Base-by-base conservation (phyloP, 2,888 invertebrate genomes). In the Dexiosoma caninum region DNA sequence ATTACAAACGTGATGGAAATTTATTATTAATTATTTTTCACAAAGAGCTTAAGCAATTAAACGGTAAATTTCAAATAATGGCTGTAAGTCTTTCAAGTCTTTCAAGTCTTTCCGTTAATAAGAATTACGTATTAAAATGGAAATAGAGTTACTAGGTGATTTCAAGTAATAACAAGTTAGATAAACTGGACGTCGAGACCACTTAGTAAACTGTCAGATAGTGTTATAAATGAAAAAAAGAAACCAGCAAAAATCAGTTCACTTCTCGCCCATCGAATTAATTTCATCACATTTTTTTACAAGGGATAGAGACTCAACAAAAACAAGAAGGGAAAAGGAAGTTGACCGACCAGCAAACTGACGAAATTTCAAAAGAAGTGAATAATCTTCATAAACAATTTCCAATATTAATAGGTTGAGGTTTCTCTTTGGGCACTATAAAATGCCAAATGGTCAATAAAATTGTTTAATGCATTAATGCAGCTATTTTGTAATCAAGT, bases 1-100 rank as follows among this genome's bases (percentile, higher is more conserved):
- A 76, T 76, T 71, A 67, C 19, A 19, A 42, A 76, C 80, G 80
- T 76, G 80, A 67, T 60, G 21, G 62, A 66, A 66, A 67, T 80
- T 23, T 1, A 16, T 30, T 55, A 77, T 70, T 57, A 77, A 57
- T 55, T 70, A 57, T 49, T 49, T 57, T 55, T 37, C 27, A 59
- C 30, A 32, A 32, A 46, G 23, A 46, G 23, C 40, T 23, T 19
- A 16, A 59, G 6, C 37, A n/a, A 57, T 55, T 44, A 46, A 55
- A 66, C 49, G 42, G 40, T 67, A 51, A 67, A 35, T 37, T 30
- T 9, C 1, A 55, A 57, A 23, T 30, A 7, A 49, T 30, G 3
- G n/a, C 14, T 53, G 49, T n/a, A 35, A 40, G n/a, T 53, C 40
- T 69, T 69, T 55, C 2, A 57, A 67, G n/a, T n/a, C n/a, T n/a